Percentiles rank a stretch among this genome's conserved stretches.
These are phyloP conservation scores for Polymixis lichenea DNA, from an alignment of 2,888 invertebrate species.

Conservation along the genomic window DNA sequence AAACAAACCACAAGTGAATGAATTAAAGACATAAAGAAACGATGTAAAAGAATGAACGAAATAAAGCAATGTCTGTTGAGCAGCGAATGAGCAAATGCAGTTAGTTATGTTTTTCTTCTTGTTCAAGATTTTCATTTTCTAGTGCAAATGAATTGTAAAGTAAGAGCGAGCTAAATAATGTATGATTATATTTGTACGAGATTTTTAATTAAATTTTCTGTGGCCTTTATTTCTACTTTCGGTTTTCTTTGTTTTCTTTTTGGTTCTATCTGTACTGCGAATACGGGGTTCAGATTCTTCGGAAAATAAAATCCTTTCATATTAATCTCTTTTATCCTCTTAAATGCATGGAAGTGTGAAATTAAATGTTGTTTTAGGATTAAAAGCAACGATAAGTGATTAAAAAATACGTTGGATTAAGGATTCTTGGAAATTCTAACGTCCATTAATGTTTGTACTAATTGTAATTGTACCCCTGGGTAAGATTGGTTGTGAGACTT, in stretches of 20 bases:
- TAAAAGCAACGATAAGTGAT: neutral
- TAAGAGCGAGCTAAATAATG: slow-evolving; percentile 10
- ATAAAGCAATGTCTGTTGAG: slow-evolving; percentile 4
- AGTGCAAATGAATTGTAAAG: slow-evolving; percentile 31
- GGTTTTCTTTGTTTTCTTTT: slow-evolving; percentile 1
- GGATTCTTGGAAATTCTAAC: neutral
- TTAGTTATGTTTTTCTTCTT: slow-evolving; percentile 9
- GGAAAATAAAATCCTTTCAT: neutral
- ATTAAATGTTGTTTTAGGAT: neutral
- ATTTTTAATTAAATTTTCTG: slow-evolving; percentile 39
- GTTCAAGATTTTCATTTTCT: slow-evolving; percentile 25
- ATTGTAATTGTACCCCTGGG: too few relatives aligned
- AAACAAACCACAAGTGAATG: slow-evolving; percentile 5
- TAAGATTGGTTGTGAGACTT: too few relatives aligned
- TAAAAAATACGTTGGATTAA: neutral
- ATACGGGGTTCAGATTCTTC: neutral
- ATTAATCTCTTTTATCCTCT: neutral
- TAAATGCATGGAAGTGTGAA: neutral
- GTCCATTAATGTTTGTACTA: too few relatives aligned
- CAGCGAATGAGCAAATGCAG: slow-evolving; percentile 32
- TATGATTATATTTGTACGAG: slow-evolving; percentile 28
- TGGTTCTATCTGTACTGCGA: neutral
- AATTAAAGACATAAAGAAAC: neutral
- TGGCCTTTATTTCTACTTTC: neutral
- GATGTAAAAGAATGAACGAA: slow-evolving; percentile 20